Conservation (phyloP, 2,888 invertebrate species). For the Epiblema foenella region DNA sequence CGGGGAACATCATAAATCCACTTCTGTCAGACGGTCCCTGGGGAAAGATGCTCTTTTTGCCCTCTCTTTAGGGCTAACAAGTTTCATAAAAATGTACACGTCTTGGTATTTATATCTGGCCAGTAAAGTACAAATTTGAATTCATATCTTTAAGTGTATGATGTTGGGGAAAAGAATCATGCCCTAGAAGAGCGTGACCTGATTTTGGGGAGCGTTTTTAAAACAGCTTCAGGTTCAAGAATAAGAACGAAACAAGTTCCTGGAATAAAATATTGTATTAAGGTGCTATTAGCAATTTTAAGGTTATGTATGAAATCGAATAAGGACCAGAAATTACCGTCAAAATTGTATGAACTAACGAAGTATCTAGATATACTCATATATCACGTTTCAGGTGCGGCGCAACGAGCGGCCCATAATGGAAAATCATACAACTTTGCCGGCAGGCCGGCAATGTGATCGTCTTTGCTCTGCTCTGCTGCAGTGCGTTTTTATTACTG, state of each 20-base stretch:
- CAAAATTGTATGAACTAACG: too few relatives aligned
- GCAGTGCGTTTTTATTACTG: too few relatives aligned
- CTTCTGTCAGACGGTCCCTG: slow-evolving; percentile 29
- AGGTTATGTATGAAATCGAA: not conserved
- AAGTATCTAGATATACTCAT: too few relatives aligned
- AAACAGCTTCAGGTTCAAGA: slow-evolving; percentile 1
- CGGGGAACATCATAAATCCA: slow-evolving; percentile 22
- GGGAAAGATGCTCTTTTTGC: slow-evolving; percentile 26
- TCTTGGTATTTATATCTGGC: not conserved
- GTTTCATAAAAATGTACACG: not conserved
- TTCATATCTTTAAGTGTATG: not conserved
- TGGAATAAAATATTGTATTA: not conserved
- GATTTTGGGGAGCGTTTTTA: slow-evolving; percentile 9
- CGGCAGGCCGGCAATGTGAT: too few relatives aligned
- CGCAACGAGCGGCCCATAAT: too few relatives aligned
- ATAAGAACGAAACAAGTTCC: not conserved
- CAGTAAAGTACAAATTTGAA: slow-evolving; percentile 1
- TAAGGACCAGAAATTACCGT: too few relatives aligned
- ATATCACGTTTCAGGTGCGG: too few relatives aligned
- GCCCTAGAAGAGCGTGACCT: slow-evolving; percentile 11
- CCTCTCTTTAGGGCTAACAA: slow-evolving; percentile 6
- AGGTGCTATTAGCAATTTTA: not conserved
- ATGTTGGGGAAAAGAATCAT: slow-evolving; percentile 12
- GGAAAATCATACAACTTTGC: too few relatives aligned
- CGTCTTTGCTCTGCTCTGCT: too few relatives aligned